Evolutionary conservation across 2,113 vertebrate genomes (phyloP).

Genomic region (Rattus rattus): DNA sequence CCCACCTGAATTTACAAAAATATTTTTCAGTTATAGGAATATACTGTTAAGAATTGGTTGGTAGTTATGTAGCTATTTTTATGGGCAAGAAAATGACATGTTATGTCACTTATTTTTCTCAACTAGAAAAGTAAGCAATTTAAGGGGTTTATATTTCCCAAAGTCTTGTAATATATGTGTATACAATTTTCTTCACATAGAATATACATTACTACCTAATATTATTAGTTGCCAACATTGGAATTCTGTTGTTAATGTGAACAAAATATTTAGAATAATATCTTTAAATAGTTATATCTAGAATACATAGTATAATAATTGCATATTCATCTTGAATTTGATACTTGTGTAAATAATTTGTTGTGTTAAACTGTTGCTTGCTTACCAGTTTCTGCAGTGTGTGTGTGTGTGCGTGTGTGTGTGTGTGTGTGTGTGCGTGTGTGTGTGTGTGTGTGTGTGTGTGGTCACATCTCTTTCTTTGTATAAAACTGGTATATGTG

Average conservation of each 20-base stretch:
- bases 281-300: not conserved
- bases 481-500: not conserved
- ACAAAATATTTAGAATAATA: not conserved
- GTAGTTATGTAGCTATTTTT: not conserved
- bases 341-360: not conserved
- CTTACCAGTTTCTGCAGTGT: not conserved
- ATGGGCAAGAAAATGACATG: not conserved
- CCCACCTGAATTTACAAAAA: not conserved
- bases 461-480: not conserved
- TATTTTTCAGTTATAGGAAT: not conserved
- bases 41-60: not conserved
- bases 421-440: not conserved
- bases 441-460: not conserved
- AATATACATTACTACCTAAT: not conserved
- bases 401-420: not conserved
- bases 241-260: not conserved
- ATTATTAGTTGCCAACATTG: not conserved
- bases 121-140: not conserved
- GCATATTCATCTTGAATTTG: not conserved
- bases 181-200: constrained; percentile 4
- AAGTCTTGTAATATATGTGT: not conserved
- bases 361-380: not conserved
- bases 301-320: not conserved
- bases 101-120: not conserved
- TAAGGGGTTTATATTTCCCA: not conserved